Base-by-base conservation (phyloP, 92 coral and sea anemone species). In the Metridium senile region DNA sequence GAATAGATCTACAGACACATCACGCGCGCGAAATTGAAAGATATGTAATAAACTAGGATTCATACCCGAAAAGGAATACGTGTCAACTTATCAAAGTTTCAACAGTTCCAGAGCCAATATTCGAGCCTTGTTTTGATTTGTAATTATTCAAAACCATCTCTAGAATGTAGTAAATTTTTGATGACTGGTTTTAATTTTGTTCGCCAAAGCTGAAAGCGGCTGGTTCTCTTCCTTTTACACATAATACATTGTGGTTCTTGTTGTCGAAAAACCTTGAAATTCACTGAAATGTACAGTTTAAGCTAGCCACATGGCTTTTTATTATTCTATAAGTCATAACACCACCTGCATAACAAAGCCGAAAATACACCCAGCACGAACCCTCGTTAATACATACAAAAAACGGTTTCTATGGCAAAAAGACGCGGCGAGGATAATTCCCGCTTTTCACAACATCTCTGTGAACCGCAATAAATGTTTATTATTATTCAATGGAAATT, bases 261-360 rank as follows among this genome's bases (percentile, higher is more conserved):
- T 58, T 73, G 21, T 33, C 1, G 56, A 73, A 26, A 11, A 29
- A 57, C 68, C 21, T 53, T 21, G 23, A 58, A 70, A 79, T 67
- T 58, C 77, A 67, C 76, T 70, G 62, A 59, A 75, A 75, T 75
- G 71, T 64, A 75, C 71, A 75, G 30, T 66, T 22, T 62, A 34
- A 43, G 34, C 26, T 30, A 79, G 70, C 84, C 84, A 71, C 84
- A 71, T 70, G 84, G 65, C 70, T 79, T 61, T 79, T 43, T 79
- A 79, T 79, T 68, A 26, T 70, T 58, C 65, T 25, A 23, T 13
- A 70, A 79, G 84, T 79, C 84, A 79, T 16, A 79, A 79, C 76
- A 79, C 21, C 84, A 79, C 84, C 84, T 79, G 84, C 73, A 57
- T 35, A 26, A 77, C 74, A 79, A 79, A 79, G 84, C 70, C 70